Evolutionary conservation across 2,797 vertebrate genomes (phyloP).

Genomic region (Enteromius radiatus): DNA sequence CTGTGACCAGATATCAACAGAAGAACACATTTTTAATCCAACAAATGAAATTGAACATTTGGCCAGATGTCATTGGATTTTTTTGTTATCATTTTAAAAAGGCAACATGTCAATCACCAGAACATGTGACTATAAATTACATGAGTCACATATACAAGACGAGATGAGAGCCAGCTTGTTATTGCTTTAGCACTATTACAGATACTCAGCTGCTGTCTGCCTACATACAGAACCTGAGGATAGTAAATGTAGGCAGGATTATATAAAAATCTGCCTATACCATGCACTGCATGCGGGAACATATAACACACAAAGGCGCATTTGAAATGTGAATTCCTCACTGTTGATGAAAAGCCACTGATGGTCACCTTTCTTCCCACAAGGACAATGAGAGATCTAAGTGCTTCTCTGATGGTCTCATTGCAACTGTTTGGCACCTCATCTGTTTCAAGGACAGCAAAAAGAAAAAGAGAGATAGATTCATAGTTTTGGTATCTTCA

Average conservation of each 20-base stretch:
- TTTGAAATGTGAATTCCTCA: constrained; percentile 39
- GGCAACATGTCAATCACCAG: neutral
- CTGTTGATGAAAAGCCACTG: constrained; percentile 30
- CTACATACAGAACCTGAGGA: constrained; percentile 22
- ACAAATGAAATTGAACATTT: neutral
- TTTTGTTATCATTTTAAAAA: neutral
- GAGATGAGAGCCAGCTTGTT: neutral
- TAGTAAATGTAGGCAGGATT: constrained; percentile 22
- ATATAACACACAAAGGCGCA: neutral
- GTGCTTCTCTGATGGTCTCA: constrained; percentile 52
- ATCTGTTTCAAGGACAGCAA: constrained; percentile 45
- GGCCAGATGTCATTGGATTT: neutral
- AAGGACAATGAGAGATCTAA: constrained; percentile 52
- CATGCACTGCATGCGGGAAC: neutral
- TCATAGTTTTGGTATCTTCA: constrained; percentile 62
- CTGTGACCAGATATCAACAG: neutral
- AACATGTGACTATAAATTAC: neutral
- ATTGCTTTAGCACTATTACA: neutral
- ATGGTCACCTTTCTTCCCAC: constrained; percentile 43
- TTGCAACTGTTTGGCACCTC: constrained; percentile 58
- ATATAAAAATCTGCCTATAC: constrained; percentile 3
- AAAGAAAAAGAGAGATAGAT: constrained; percentile 39
- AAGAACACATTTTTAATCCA: constrained; percentile 1
- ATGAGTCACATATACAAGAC: neutral
- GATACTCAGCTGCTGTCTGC: constrained; percentile 13